phyloP scores from a whole-genome alignment of 2,113 vertebrate genomes.

The Dasyurus viverrinus region DNA sequence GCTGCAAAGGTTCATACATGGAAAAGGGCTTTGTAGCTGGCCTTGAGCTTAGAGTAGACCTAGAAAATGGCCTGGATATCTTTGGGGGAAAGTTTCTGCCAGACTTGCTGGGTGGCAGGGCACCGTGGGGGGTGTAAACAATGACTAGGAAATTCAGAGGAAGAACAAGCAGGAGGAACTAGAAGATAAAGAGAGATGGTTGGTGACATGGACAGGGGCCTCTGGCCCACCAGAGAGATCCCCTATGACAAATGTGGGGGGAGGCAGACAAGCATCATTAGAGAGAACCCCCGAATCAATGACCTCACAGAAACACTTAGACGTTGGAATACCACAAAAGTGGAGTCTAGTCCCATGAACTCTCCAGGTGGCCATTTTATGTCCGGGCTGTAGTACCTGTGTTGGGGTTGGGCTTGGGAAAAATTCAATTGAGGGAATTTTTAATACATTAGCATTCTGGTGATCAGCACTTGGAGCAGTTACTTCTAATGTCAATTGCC shows the following conservation, averaged over 20 bases:
- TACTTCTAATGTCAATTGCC: constrained; percentile 7
- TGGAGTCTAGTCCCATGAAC: constrained; percentile 35
- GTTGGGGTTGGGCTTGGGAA: constrained; percentile 36
- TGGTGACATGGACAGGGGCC: no score
- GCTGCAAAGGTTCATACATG: not conserved
- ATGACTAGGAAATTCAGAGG: not conserved
- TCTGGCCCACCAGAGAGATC: no score
- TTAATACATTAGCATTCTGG: not conserved
- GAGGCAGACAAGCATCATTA: no score
- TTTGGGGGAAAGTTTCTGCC: not conserved
- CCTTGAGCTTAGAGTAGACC: not conserved
- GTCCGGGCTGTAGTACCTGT: constrained; percentile 9
- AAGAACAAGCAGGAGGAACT: not conserved
- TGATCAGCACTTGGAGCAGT: not conserved
- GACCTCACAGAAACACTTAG: not conserved
- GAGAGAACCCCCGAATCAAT: not conserved
- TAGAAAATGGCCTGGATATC: not conserved
- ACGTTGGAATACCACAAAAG: not conserved
- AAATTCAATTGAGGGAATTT: constrained; percentile 12
- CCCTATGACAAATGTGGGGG: not conserved
- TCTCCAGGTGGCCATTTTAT: constrained; percentile 57
- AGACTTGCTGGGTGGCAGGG: not conserved
- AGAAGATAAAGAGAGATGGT: not conserved
- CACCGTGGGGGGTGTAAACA: not conserved
- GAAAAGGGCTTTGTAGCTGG: not conserved